Base-by-base conservation (phyloP, 2,888 invertebrate genomes). In the Calephelis perditalis region DNA sequence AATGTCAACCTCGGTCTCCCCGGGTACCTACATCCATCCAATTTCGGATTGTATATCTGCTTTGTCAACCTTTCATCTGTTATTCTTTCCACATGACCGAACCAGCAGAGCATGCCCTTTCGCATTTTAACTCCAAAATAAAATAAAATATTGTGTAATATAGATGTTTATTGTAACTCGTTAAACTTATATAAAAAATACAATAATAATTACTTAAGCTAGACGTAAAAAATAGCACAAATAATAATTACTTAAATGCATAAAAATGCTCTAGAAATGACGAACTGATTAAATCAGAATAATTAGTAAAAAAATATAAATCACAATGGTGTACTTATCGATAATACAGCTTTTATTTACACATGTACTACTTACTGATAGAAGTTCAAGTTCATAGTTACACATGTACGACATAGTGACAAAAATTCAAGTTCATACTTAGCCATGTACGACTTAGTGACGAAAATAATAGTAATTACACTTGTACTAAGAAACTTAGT, bases 241-340 rank as follows among this genome's bases (percentile, higher is more conserved):
- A 74, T 74, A 72, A 40, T 40, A 40, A 40, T 55, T 64, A 63
- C 63, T 66, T 59, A 71, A 71, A 73, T 73, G 70, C 70, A 70
- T 57, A 65, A 66, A 40, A 73, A 70, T 66, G 70, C 70, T 66
- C 71, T 63, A 58, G 61, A 67, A 61, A 61, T 55, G 71, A 73
- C 71, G 72, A 71, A 66, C 71, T 68, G 70, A 68, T 68, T 69
- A 65, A 62, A 74, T 76, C 70, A 67, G 70, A 73, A 67, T 73
- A 65, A 71, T 73, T 74, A 74, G 71, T 73, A 74, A 73, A 78
- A 68, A 82, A 82, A 77, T 78, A 79, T 76, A 76, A 84, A 87
- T 86, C 86, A 87, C 86, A 86, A 78, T 78, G 73, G 70, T 78
- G 77, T 75, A 78, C 75, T 76, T 73, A 68, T 67, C 64, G 58